Evolutionary conservation across 2,113 vertebrate genomes (phyloP), one percentile per base, ranked within the genome.

Genomic region (Phycodurus eques): DNA sequence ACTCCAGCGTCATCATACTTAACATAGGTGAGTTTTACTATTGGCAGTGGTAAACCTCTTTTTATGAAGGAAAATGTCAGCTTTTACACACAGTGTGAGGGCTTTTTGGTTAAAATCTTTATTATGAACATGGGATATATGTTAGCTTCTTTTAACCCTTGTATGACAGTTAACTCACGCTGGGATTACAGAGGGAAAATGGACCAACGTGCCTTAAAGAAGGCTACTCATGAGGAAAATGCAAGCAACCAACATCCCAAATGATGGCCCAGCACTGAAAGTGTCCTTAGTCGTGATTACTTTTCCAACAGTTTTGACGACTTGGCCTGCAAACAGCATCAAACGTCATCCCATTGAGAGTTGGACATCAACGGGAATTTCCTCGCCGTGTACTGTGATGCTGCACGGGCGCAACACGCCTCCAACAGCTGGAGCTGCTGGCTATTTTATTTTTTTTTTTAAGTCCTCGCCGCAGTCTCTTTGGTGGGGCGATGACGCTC

Each of bases 241-340:
- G 59, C 88, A 85, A 91, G 91, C 88, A 78, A 88, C 84, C 88
- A 80, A 88, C 85, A 85, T 88, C 70, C 88, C 84, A 89, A 59
- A 88, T 84, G 89, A 81, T 83, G 83, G 39, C 71, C 35, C 66
- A 88, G 87, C 86, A 82, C 86, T 77, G 75, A 88, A 79, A 82
- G 72, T 72, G 84, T 84, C 77, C 71, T 67, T 71, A 85, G 79
- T 81, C 84, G 81, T 82, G 84, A 86, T 89, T 91, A 85, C 83
- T 82, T 87, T 91, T 89, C 56, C 4, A 31, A 59, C 22, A 14
- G 56, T 59, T 59, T 35, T 17, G 31, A 35, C 67, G 76, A 78
- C 82, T 83, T 88, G 64, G 64, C 43, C 85, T 92, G 88, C 79
- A 74, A 85, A 89, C 83, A 71, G 74, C 87, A 87, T 89, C 78